phyloP scores from a whole-genome alignment of 2,888 invertebrate genomes.

The Tiphia femorata region DNA sequence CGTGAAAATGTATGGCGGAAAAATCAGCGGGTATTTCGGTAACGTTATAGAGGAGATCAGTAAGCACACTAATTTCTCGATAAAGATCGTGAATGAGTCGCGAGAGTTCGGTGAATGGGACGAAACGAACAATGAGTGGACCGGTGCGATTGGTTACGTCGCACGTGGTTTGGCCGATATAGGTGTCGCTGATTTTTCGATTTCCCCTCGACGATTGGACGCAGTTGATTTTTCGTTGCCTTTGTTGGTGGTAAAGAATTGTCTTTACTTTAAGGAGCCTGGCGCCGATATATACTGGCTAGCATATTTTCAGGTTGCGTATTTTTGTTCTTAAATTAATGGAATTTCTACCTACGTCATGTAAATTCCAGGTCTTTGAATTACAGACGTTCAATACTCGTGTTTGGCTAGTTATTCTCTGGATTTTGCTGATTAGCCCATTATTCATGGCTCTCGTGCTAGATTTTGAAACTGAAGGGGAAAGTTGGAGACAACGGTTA shows the following conservation, averaged over 20 bases:
- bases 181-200: conserved; percentile 28
- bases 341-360: neutral
- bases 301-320: conserved; percentile 23
- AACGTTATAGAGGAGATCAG: neutral
- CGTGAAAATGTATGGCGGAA: neutral
- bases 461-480: neutral
- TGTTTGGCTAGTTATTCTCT: neutral
- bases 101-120: neutral
- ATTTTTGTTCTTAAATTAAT: neutral
- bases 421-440: too few species aligned
- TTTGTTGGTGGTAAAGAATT: conserved; percentile 10
- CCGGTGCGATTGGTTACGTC: conserved; percentile 28
- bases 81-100: neutral
- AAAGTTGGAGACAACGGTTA: neutral
- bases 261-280: conserved; percentile 14
- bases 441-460: neutral
- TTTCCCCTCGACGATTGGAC: conserved; percentile 20
- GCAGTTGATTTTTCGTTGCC: conserved; percentile 33
- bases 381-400: neutral
- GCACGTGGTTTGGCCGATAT: conserved; percentile 16
- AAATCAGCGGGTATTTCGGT: neutral
- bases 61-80: neutral
- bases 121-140: conserved; percentile 13
- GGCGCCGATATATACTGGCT: conserved; percentile 13
- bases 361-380: neutral